Conservation (phyloP, 2,888 invertebrate species). For the Stenichneumon culpator region DNA sequence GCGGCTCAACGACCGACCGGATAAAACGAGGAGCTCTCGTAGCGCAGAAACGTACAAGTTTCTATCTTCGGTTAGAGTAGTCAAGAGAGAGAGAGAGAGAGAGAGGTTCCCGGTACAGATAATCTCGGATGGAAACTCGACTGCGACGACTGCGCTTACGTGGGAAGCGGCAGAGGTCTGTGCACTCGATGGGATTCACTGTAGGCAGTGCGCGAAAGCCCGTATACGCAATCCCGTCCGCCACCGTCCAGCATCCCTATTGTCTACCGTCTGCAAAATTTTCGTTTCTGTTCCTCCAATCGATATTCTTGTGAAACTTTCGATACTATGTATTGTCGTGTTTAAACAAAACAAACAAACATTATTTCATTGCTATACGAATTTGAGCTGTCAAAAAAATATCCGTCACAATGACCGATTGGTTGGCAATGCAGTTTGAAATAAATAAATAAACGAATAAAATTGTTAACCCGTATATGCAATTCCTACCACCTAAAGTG, state of each 20-base stretch:
- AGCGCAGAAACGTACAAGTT: conserved; percentile 28
- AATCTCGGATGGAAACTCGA: conserved; percentile 48
- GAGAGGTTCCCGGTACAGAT: conserved; percentile 1
- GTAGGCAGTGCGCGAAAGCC: conserved; percentile 7
- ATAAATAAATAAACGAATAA: no score
- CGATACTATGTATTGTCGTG: no score
- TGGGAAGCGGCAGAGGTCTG: conserved; percentile 15
- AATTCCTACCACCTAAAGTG: no score
- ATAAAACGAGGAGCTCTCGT: conserved; percentile 57
- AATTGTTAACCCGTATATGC: no score
- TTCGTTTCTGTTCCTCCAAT: background rate
- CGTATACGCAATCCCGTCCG: background rate
- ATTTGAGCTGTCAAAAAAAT: no score
- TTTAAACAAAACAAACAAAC: background rate
- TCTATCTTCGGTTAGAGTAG: conserved; percentile 55
- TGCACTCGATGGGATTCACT: conserved; percentile 3
- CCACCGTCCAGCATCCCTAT: background rate
- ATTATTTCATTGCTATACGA: background rate
- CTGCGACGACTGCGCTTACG: conserved; percentile 35
- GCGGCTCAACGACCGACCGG: conserved; percentile 66
- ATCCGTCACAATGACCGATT: no score
- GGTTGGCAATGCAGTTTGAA: no score
- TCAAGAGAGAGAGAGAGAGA: conserved; percentile 1
- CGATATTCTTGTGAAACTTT: background rate
- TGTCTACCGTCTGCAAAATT: background rate